These are phyloP conservation scores for Orussus abietinus DNA, from an alignment of 1,140 invertebrate species.

Conservation along the genomic window DNA sequence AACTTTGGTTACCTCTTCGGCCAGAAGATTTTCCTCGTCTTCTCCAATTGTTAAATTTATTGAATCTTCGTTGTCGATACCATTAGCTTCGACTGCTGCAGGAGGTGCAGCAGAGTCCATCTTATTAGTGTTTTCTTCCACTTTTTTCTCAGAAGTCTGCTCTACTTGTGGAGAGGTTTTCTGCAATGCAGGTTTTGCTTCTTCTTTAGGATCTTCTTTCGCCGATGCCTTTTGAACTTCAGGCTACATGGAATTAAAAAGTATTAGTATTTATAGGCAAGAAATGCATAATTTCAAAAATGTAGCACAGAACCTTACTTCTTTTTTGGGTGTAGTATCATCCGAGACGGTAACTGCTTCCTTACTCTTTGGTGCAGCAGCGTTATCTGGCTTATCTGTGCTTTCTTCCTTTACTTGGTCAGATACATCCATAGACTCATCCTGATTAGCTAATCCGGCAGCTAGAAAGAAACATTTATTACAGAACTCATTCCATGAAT, in stretches of 20 bases:
- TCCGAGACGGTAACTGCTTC: too few relatives aligned
- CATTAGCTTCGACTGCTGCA: slow-evolving; percentile 44
- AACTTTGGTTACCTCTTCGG: slow-evolving; percentile 73
- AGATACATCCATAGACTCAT: slow-evolving; percentile 29
- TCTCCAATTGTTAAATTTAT: slow-evolving; percentile 77
- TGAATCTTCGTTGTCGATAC: slow-evolving; percentile 70
- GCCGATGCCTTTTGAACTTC: slow-evolving; percentile 44
- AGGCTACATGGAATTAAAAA: too few relatives aligned
- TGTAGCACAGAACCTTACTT: too few relatives aligned
- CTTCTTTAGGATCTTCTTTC: slow-evolving; percentile 32
- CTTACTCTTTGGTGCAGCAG: too few relatives aligned
- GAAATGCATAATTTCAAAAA: too few relatives aligned
- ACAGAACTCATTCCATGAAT: too few relatives aligned
- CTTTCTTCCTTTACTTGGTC: slow-evolving; percentile 32
- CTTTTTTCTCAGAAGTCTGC: slow-evolving; percentile 15
- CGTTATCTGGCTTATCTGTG: slow-evolving; percentile 26
- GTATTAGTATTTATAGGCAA: too few relatives aligned
- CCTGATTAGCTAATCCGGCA: slow-evolving; percentile 24
- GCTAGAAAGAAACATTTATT: slow-evolving; percentile 15
- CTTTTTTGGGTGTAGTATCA: too few relatives aligned
- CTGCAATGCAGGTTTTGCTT: slow-evolving; percentile 39
- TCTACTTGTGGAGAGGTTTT: slow-evolving; percentile 30
- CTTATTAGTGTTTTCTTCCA: slow-evolving; percentile 25
- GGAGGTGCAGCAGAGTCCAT: slow-evolving; percentile 27
- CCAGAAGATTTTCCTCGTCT: slow-evolving; percentile 72